A percentile compares a stretch with the other conserved stretches of the same genome.
phyloP scores from a whole-genome alignment of 2,113 vertebrate species.

The Lynx canadensis region DNA sequence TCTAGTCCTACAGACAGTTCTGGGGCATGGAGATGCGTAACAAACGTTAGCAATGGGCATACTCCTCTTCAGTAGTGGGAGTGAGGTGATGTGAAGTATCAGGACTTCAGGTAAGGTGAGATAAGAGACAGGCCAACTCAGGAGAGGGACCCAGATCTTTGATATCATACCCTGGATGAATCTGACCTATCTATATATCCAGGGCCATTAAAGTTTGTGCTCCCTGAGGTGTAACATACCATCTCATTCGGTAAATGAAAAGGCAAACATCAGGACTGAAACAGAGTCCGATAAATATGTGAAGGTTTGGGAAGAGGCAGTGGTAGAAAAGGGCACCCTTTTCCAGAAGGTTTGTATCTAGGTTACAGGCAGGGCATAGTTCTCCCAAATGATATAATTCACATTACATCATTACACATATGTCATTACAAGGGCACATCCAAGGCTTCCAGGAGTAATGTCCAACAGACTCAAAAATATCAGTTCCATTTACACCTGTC shows the following conservation, averaged over 20 bases:
- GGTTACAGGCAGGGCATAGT: neutral
- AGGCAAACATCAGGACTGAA: neutral
- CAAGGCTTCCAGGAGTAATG: neutral
- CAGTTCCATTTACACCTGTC: neutral
- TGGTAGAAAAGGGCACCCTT: neutral
- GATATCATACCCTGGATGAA: neutral
- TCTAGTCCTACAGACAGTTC: neutral
- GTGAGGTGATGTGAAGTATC: neutral
- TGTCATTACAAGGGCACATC: neutral
- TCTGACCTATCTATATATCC: neutral
- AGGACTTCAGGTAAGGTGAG: neutral
- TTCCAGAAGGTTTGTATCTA: neutral
- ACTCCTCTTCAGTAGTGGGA: neutral
- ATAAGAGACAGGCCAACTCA: neutral
- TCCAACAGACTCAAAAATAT: neutral
- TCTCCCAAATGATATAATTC: neutral
- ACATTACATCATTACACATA: neutral
- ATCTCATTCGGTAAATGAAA: neutral
- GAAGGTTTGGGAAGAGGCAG: neutral
- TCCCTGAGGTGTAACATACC: neutral
- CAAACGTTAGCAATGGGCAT: rapidly evolving
- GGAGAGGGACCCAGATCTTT: neutral
- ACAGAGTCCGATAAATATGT: neutral
- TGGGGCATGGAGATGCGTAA: neutral
- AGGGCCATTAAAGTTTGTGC: neutral